Conservation (phyloP, 1,140 invertebrate genomes). For the Formica selysi region DNA sequence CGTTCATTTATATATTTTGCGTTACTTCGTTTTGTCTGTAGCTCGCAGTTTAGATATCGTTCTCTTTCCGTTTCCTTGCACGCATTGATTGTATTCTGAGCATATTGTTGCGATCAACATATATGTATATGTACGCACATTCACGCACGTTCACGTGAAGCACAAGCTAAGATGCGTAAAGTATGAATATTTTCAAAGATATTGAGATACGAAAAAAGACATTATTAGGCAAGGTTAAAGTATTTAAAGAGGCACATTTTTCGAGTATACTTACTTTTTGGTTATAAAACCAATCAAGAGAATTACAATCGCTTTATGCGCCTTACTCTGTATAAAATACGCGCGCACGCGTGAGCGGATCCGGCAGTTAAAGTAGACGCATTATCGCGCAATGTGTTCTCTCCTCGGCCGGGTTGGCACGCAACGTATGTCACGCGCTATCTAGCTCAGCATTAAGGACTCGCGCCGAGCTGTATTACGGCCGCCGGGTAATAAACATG, state of each 20-base stretch:
- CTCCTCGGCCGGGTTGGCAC: slow-evolving; percentile 59
- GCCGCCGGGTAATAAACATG: slow-evolving; percentile 78
- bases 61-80: background rate
- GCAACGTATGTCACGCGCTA: slow-evolving; percentile 72
- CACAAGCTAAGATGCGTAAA: too few relatives aligned
- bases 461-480: slow-evolving; percentile 75
- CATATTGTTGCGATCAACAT: background rate
- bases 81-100: background rate
- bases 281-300: too few relatives aligned
- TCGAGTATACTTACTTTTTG: too few relatives aligned
- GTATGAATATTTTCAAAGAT: too few relatives aligned
- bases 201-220: too few relatives aligned
- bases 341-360: background rate
- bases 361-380: slow-evolving; percentile 66
- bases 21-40: slow-evolving; percentile 1
- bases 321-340: too few relatives aligned
- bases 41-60: background rate
- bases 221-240: too few relatives aligned
- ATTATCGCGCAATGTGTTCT: slow-evolving; percentile 52
- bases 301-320: too few relatives aligned
- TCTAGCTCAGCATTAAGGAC: slow-evolving; percentile 74
- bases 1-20: background rate
- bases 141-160: background rate
- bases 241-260: too few relatives aligned
- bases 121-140: background rate